Evolutionary conservation across 2,797 vertebrate genomes (phyloP).

Genomic region (Gadopsis bispinosus): DNA sequence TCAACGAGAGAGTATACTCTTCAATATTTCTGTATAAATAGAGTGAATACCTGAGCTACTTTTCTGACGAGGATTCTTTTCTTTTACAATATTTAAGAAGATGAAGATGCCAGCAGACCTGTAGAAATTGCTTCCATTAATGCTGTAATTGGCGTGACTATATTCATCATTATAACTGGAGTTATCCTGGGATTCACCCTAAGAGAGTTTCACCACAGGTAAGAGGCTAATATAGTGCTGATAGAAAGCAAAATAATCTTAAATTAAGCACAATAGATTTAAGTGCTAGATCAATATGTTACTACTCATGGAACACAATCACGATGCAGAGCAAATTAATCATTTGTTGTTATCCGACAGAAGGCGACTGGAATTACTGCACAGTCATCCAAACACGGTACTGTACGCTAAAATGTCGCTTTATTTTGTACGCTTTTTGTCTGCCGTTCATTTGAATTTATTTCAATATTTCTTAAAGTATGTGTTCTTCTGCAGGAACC

Average conservation of each 20-base stretch:
- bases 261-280: neutral
- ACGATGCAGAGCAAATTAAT: neutral
- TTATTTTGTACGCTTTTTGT: too few relatives aligned
- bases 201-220: constrained; percentile 8
- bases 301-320: neutral
- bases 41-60: too few relatives aligned
- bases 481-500: constrained; percentile 7
- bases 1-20: neutral
- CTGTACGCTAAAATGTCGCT: too few relatives aligned
- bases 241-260: neutral
- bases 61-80: neutral
- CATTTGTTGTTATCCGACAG: neutral
- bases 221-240: neutral
- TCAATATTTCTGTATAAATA: neutral
- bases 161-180: neutral
- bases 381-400: neutral
- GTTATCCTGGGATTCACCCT: neutral
- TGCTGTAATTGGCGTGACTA: neutral
- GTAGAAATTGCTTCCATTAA: rapidly evolving
- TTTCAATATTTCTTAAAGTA: neutral
- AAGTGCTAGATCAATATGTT: neutral
- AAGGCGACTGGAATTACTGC: neutral
- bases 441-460: neutral
- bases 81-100: neutral
- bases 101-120: rapidly evolving